Percentiles rank a stretch among this genome's conserved stretches.
Conservation (phyloP, 2,888 invertebrate genomes). For the Poecilobothrus nobilitatus region DNA sequence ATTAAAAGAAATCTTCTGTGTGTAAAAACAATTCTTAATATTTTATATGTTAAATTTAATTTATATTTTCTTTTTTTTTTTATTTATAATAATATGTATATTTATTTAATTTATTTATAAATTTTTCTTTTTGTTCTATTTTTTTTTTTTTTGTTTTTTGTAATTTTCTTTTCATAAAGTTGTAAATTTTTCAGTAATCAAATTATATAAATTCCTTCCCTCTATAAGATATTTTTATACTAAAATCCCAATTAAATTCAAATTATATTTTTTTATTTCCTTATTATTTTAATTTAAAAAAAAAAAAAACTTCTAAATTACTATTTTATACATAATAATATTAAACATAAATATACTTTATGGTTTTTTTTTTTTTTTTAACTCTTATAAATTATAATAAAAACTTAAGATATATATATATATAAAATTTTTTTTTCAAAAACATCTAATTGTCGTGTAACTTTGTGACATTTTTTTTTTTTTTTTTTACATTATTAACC, state of each 20-base stretch:
- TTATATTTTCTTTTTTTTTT: neutral
- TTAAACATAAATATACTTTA: neutral
- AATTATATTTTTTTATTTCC: no score
- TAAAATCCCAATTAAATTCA: no score
- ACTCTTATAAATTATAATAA: neutral
- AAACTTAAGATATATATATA: neutral
- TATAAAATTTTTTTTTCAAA: neutral
- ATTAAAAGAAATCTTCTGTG: neutral
- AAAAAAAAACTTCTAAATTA: neutral
- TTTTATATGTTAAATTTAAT: no score
- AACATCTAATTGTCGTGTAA: slow-evolving; percentile 12
- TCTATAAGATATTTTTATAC: no score
- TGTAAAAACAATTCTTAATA: neutral
- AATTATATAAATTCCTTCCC: no score
- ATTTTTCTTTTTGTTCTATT: neutral
- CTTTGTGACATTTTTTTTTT: slow-evolving; percentile 1
- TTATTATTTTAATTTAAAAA: no score
- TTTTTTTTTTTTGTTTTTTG: neutral
- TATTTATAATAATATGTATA: no score
- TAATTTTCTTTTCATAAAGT: neutral
- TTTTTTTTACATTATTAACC: neutral
- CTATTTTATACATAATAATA: neutral
- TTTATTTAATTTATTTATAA: neutral
- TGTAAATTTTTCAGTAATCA: no score
- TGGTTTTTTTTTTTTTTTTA: neutral